Base-by-base conservation (phyloP, 2,888 invertebrate species). In the Byasa hedistus region DNA sequence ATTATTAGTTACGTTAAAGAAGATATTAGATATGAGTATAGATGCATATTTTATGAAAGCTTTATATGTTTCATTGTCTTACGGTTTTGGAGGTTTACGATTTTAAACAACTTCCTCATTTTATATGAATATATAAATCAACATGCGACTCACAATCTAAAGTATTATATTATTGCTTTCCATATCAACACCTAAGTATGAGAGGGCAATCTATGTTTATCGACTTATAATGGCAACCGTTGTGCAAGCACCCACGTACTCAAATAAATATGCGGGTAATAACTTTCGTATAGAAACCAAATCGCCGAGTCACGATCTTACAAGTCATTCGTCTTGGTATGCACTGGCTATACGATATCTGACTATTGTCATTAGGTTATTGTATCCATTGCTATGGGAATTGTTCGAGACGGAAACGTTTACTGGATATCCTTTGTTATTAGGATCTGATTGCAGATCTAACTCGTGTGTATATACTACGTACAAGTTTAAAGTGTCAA, bases 281-380 rank as follows among this genome's bases (percentile, higher is more conserved):
- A 90, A 88, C 89, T 89, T 89, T 88, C 86, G 80, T 86, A 89
- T 87, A 83, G 84, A 83, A 83, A 84, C 85, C 79, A 87, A 90
- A 90, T 89, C 89, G 87, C 79, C 85, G 72, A 86, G 90, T 91
- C 90, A 90, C 90, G 90, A 87, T 75, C 77, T 75, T 75, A 79
- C 79, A 76, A 82, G 78, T 80, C 79, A 79, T 76, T 73, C 72
- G 51, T 67, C 68, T 67, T 64, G 68, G 72, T 68, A 73, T 75
- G 74, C 63, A 56, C 63, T 72, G 78, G 67, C 69, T 73, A 69
- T 68, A 62, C 69, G 69, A 68, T 72, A 73, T 69, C 73, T 70
- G 63, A 66, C 69, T 73, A 71, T 73, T 72, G 75, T 70, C 70
- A 73, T 76, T 77, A 73, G 73, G 73, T 70, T 69, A 72, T 68